Evolutionary conservation across 2,797 vertebrate genomes (phyloP).

Genomic region (Dromococcyx pavoninus): DNA sequence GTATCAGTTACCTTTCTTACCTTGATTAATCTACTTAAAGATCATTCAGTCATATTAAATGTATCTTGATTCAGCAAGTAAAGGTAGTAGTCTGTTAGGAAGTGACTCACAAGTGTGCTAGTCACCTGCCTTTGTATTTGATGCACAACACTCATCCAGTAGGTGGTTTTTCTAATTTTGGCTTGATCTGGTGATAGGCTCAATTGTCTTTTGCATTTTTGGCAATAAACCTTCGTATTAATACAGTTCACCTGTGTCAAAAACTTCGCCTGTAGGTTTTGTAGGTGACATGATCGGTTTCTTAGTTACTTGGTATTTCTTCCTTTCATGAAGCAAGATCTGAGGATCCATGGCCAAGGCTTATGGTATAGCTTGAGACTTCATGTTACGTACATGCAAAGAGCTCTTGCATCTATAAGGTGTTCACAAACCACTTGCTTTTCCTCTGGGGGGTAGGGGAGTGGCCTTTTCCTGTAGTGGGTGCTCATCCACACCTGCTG

Average conservation of each 20-base stretch:
- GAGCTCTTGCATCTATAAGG: neutral
- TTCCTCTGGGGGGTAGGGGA: accelerated
- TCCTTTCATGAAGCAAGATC: neutral
- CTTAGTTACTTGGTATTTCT: neutral
- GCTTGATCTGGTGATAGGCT: neutral
- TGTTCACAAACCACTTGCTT: neutral
- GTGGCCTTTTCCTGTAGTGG: neutral
- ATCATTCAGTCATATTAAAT: neutral
- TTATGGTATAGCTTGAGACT: neutral
- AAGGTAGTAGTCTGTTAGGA: neutral
- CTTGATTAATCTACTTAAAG: neutral
- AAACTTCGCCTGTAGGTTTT: neutral
- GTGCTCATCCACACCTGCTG: accelerated
- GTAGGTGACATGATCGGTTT: neutral
- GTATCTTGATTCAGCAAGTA: conserved; percentile 5
- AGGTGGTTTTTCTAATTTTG: neutral
- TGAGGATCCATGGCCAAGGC: too few relatives aligned
- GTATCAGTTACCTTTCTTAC: neutral
- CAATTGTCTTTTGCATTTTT: neutral
- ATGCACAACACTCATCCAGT: neutral
- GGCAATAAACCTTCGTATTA: neutral
- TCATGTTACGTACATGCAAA: accelerated
- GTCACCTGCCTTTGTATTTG: conserved; percentile 18
- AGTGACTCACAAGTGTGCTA: neutral
- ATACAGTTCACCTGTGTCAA: neutral